phyloP scores from a whole-genome alignment of 2,797 vertebrate genomes.

The Leuciscus waleckii region DNA sequence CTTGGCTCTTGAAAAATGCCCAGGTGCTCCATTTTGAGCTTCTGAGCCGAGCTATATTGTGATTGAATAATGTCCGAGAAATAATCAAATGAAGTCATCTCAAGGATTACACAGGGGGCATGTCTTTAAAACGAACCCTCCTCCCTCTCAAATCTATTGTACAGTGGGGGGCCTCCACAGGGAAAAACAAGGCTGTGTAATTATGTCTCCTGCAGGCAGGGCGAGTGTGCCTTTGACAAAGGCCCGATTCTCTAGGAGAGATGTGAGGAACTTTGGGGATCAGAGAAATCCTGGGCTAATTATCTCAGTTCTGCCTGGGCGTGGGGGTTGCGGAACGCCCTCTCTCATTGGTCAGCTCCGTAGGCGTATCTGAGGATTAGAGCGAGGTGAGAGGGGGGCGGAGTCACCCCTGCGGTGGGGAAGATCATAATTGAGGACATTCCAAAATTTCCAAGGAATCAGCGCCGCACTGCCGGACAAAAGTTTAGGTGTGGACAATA shows the following conservation, averaged over 20 bases:
- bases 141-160: constrained; percentile 47
- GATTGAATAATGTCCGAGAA: constrained; percentile 33
- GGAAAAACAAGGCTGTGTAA: constrained; percentile 55
- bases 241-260: constrained; percentile 68
- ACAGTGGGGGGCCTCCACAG: constrained; percentile 48
- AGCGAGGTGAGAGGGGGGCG: constrained; percentile 72
- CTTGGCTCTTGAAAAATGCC: constrained; percentile 20
- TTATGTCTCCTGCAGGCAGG: constrained; percentile 66
- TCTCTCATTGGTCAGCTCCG: constrained; percentile 76
- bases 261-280: constrained; percentile 64
- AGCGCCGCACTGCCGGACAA: background rate
- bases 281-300: constrained; percentile 75
- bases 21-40: constrained; percentile 10
- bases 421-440: constrained; percentile 41
- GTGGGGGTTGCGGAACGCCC: constrained; percentile 72
- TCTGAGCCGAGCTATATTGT: background rate
- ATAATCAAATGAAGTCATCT: constrained; percentile 53
- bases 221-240: constrained; percentile 68
- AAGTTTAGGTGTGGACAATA: constrained; percentile 42
- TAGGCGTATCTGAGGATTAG: constrained; percentile 81
- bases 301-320: constrained; percentile 73
- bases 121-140: constrained; percentile 32
- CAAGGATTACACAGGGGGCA: constrained; percentile 46
- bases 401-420: constrained; percentile 66
- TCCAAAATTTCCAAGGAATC: constrained; percentile 38